Evolutionary conservation across 1,140 invertebrate species (phyloP).

Genomic region (Drosophila ambigua): DNA sequence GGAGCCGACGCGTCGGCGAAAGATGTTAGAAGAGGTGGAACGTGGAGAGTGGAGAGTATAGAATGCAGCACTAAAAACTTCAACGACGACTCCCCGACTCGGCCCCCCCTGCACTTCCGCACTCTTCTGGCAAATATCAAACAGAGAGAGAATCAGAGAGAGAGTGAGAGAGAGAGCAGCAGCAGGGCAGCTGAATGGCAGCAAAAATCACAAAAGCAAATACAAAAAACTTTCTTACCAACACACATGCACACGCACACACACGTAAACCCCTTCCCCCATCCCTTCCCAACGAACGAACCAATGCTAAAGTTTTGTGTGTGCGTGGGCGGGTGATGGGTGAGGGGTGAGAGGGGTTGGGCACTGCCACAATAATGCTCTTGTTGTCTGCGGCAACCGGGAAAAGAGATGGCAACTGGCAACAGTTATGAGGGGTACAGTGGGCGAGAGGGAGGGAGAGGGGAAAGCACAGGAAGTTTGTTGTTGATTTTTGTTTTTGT

Average conservation of each 20-base stretch:
- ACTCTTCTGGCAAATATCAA: slow-evolving; percentile 73
- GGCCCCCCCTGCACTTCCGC: slow-evolving; percentile 22
- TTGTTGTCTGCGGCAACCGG: slow-evolving; percentile 72
- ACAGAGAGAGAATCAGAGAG: slow-evolving; percentile 18
- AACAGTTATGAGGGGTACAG: slow-evolving; percentile 60
- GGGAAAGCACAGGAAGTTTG: slow-evolving; percentile 71
- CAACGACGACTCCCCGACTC: slow-evolving; percentile 29
- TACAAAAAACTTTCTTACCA: slow-evolving; percentile 70
- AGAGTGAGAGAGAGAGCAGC: slow-evolving; percentile 22
- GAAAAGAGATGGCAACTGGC: slow-evolving; percentile 19
- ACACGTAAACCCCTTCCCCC: slow-evolving; percentile 5
- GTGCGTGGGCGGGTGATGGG: slow-evolving; percentile 4
- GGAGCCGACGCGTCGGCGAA: slow-evolving; percentile 29
- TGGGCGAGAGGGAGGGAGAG: slow-evolving; percentile 17
- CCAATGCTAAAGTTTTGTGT: slow-evolving; percentile 9
- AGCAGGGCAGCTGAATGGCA: slow-evolving; percentile 11
- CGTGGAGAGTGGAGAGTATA: slow-evolving; percentile 1
- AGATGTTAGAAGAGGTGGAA: slow-evolving; percentile 8
- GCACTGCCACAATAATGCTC: slow-evolving; percentile 74
- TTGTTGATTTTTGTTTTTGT: slow-evolving; percentile 48
- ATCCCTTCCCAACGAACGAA: slow-evolving; percentile 13
- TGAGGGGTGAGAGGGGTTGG: slow-evolving; percentile 18
- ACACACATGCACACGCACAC: slow-evolving; percentile 29
- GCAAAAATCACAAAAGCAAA: slow-evolving; percentile 66
- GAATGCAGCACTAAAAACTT: slow-evolving; percentile 80